phyloP scores from a whole-genome alignment of 2,888 invertebrate species.

The Cybosia mesomella region DNA sequence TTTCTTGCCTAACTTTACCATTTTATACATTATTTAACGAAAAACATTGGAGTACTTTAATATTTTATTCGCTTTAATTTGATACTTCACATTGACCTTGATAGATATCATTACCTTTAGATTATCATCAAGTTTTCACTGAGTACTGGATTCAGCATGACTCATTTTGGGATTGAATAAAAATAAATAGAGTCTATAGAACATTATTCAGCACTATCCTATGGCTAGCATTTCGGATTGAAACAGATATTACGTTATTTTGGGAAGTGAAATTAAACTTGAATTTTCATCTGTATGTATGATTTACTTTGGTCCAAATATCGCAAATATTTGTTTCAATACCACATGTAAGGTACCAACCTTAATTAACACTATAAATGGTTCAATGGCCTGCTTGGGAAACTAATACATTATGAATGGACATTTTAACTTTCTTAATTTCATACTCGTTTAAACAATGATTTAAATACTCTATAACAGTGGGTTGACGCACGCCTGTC shows the following conservation, averaged over 20 bases:
- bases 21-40: constrained; percentile 45
- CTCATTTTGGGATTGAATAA: constrained; percentile 37
- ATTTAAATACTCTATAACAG: constrained; percentile 34
- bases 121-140: constrained; percentile 54
- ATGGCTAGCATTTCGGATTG: constrained; percentile 7
- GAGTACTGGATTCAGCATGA: constrained; percentile 52
- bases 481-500: constrained; percentile 42
- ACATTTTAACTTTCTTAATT: constrained; percentile 14
- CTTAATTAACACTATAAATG: constrained; percentile 7
- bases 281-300: not conserved
- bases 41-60: constrained; percentile 21
- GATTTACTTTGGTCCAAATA: not conserved
- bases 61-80: constrained; percentile 34
- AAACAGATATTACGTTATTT: constrained; percentile 6
- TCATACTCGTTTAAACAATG: constrained; percentile 27
- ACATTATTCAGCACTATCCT: constrained; percentile 11
- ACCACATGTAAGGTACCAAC: not conserved
- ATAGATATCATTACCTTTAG: constrained; percentile 56
- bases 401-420: constrained; percentile 19
- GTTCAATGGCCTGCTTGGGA: constrained; percentile 20
- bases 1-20: not conserved
- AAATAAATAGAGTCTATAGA: constrained; percentile 38
- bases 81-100: constrained; percentile 38
- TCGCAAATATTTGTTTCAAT: constrained; percentile 10
- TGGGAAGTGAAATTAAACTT: not conserved